Percentiles rank a stretch among this genome's conserved stretches.
These are phyloP conservation scores for Diglossa cyanea DNA, from an alignment of 2,797 vertebrate genomes.

Conservation along the genomic window DNA sequence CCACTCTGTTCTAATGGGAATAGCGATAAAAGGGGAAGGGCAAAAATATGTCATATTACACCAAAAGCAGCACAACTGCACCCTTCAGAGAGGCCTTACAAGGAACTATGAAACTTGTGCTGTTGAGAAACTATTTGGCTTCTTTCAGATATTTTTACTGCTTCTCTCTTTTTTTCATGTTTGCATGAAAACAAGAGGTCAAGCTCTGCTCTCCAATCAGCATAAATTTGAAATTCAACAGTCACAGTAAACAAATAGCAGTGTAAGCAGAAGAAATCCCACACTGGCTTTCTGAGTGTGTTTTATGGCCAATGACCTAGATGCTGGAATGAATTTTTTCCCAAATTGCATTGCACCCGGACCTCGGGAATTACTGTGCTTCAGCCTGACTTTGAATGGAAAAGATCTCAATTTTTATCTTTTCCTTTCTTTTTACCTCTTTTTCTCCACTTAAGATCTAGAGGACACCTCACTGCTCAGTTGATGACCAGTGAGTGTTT, in stretches of 20 bases:
- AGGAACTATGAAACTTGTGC: background rate
- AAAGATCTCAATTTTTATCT: background rate
- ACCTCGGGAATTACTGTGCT: background rate
- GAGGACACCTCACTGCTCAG: background rate
- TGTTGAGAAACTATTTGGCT: constrained; percentile 15
- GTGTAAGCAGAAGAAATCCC: constrained; percentile 29
- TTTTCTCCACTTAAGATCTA: background rate
- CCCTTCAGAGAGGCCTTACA: background rate
- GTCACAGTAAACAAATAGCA: constrained; percentile 33
- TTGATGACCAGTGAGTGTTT: background rate
- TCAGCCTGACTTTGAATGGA: background rate
- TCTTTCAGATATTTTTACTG: constrained; percentile 2
- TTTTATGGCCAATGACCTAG: constrained; percentile 30
- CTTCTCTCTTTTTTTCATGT: background rate
- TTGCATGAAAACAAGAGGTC: constrained; percentile 52
- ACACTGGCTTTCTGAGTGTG: background rate
- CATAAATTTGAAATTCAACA: constrained; percentile 53
- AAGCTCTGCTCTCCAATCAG: constrained; percentile 15
- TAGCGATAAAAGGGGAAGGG: background rate
- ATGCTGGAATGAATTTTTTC: constrained; percentile 16
- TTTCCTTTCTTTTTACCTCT: accelerated
- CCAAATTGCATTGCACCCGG: background rate
- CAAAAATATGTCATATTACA: background rate
- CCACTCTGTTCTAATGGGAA: background rate
- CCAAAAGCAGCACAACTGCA: background rate